Conservation (phyloP, 2,113 vertebrate genomes). For the Rhinichthys klamathensis region DNA sequence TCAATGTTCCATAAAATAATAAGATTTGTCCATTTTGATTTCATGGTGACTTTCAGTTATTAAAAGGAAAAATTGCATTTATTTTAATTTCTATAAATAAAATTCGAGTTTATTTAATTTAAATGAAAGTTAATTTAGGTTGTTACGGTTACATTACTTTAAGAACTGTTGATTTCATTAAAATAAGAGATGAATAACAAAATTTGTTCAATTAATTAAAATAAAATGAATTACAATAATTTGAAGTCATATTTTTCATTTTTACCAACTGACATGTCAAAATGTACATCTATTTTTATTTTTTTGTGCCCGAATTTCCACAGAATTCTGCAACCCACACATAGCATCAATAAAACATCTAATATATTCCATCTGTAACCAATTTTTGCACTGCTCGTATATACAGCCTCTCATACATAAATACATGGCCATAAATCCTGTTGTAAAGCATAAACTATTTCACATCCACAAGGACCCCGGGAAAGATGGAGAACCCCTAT, state of each 20-base stretch:
- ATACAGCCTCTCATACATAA: constrained; percentile 29
- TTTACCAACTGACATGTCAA: not conserved
- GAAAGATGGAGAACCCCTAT: constrained; percentile 24
- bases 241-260: not conserved
- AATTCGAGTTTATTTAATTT: too few species aligned
- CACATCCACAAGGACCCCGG: not conserved
- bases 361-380: constrained; percentile 29
- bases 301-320: not conserved
- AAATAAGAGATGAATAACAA: too few species aligned
- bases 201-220: not conserved
- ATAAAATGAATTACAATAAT: not conserved
- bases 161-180: too few species aligned
- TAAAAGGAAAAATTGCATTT: too few species aligned
- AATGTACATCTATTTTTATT: not conserved
- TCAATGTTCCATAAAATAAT: too few species aligned
- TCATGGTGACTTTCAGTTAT: too few species aligned
- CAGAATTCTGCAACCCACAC: not conserved
- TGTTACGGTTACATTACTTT: too few species aligned
- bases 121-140: too few species aligned
- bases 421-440: constrained; percentile 1
- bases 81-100: too few species aligned
- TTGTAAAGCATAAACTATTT: constrained; percentile 20
- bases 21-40: too few species aligned
- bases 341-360: constrained; percentile 1
- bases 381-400: constrained; percentile 1